These are phyloP conservation scores for Lomographa bimaculata DNA, from an alignment of 2,888 invertebrate genomes.

Conservation along the genomic window DNA sequence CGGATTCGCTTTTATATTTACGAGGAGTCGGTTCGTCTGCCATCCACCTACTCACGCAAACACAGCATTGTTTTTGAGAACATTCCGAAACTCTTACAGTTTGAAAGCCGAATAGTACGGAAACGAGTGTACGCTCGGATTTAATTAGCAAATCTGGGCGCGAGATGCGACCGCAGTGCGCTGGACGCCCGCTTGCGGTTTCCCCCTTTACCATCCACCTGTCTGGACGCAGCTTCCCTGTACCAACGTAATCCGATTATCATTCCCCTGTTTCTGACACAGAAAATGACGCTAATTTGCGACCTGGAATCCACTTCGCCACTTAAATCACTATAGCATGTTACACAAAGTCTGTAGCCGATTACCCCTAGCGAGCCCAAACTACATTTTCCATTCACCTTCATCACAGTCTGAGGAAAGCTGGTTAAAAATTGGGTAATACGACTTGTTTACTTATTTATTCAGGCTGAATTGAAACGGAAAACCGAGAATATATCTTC, in stretches of 20 bases:
- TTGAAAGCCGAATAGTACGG: slow-evolving; percentile 36
- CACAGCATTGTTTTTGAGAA: slow-evolving; percentile 18
- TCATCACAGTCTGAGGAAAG: slow-evolving; percentile 8
- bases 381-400: slow-evolving; percentile 15
- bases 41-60: slow-evolving; percentile 19
- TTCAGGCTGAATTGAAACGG: slow-evolving; percentile 23
- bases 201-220: slow-evolving; percentile 53
- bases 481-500: slow-evolving; percentile 26
- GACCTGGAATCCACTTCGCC: slow-evolving; percentile 33
- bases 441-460: slow-evolving; percentile 31
- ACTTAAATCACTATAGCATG: slow-evolving; percentile 23
- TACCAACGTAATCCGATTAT: slow-evolving; percentile 59
- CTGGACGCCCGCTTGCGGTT: slow-evolving; percentile 32
- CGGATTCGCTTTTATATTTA: slow-evolving; percentile 47
- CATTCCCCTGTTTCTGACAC: slow-evolving; percentile 49
- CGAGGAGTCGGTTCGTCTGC: slow-evolving; percentile 29
- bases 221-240: slow-evolving; percentile 50
- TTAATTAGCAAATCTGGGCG: slow-evolving; percentile 66
- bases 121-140: slow-evolving; percentile 52
- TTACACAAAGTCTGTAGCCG: slow-evolving; percentile 22
- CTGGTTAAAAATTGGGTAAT: slow-evolving; percentile 26
- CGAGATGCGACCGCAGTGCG: slow-evolving; percentile 52
- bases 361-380: slow-evolving; percentile 21
- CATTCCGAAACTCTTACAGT: slow-evolving; percentile 22
- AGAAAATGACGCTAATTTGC: slow-evolving; percentile 51